Conservation (phyloP, 2,888 invertebrate species). For the Thecophora atra region DNA sequence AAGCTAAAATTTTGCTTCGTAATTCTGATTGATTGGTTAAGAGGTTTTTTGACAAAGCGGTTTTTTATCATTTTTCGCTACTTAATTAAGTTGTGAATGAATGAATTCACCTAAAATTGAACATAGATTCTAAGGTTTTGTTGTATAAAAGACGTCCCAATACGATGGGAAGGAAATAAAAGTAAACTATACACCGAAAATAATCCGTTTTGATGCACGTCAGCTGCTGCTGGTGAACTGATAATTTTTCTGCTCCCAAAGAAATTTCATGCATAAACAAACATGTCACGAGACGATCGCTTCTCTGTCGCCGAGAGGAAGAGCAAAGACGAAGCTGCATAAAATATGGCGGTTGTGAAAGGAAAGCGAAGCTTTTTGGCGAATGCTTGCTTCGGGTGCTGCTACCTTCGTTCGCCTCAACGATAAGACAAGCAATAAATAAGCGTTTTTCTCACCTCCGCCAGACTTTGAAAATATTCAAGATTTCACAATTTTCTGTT, state of each 20-base stretch:
- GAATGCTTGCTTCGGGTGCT: too few species aligned
- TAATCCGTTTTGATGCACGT: neutral
- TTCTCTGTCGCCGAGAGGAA: too few species aligned
- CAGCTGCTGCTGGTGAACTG: conserved; percentile 1
- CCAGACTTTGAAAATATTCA: conserved; percentile 3
- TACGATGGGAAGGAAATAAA: neutral
- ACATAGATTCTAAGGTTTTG: neutral
- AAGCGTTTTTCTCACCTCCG: neutral
- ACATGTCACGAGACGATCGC: neutral
- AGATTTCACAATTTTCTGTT: conserved; percentile 3
- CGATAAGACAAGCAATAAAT: neutral
- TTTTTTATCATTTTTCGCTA: too few species aligned
- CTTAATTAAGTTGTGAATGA: neutral
- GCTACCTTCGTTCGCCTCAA: too few species aligned
- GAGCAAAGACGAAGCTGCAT: neutral
- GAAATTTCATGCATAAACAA: conserved; percentile 13
- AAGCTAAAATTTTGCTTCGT: neutral
- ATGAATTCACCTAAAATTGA: neutral
- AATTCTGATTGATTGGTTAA: conserved; percentile 12
- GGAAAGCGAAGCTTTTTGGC: too few species aligned
- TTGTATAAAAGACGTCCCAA: neutral
- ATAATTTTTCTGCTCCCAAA: conserved; percentile 10
- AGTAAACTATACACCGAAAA: neutral
- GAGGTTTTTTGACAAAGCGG: neutral
- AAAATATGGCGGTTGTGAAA: neutral